These are phyloP conservation scores for Brachyptera putata DNA, from an alignment of 2,888 invertebrate species.

Conservation along the genomic window DNA sequence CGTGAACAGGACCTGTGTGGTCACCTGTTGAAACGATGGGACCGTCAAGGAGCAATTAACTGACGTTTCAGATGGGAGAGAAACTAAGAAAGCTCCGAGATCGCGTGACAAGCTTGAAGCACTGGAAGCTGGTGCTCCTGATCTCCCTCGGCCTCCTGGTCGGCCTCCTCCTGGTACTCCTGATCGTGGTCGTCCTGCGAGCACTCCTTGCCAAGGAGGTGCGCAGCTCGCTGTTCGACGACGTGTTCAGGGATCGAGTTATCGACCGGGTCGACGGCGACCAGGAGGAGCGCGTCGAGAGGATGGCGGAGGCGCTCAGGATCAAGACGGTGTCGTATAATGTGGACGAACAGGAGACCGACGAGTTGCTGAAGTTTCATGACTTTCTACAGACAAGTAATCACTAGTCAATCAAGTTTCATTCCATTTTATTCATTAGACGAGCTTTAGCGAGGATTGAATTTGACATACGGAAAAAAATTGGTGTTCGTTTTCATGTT, in stretches of 20 bases:
- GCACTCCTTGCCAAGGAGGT: conserved; percentile 47
- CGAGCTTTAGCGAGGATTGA: too few relatives aligned
- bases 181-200: conserved; percentile 45
- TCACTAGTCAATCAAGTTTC: too few relatives aligned
- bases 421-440: too few relatives aligned
- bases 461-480: too few relatives aligned
- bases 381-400: conserved; percentile 37
- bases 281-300: conserved; percentile 33
- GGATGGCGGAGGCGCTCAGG: conserved; percentile 37
- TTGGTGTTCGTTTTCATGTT: too few relatives aligned
- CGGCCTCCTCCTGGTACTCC: conserved; percentile 46
- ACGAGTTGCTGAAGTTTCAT: conserved; percentile 36
- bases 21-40: too few relatives aligned
- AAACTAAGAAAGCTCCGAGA: too few relatives aligned
- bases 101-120: too few relatives aligned
- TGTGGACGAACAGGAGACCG: conserved; percentile 35
- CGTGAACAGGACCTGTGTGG: too few relatives aligned
- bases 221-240: conserved; percentile 38
- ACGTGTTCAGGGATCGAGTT: conserved; percentile 40
- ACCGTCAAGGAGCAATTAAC: too few relatives aligned
- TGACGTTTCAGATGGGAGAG: too few relatives aligned
- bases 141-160: conserved; percentile 40
- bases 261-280: conserved; percentile 33
- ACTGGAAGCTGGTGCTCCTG: conserved; percentile 38
- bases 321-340: conserved; percentile 38